Conservation (phyloP, 2,797 vertebrate species). For the Syngnathus acus region DNA sequence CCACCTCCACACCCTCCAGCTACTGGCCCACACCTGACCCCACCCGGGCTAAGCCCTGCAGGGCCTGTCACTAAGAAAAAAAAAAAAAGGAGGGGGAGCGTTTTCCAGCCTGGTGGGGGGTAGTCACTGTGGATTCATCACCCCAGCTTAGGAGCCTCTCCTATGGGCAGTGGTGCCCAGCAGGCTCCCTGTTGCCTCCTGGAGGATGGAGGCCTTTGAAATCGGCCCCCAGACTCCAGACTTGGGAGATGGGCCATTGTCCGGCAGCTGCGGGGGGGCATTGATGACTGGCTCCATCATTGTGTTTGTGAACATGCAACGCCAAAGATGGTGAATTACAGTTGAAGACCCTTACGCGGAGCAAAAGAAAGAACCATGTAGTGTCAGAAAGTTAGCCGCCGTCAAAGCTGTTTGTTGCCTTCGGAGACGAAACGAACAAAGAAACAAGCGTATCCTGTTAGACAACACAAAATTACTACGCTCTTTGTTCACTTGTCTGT, state of each 20-base stretch:
- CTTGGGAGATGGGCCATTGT: slow-evolving; percentile 56
- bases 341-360: slow-evolving; percentile 29
- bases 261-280: slow-evolving; percentile 36
- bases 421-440: slow-evolving; percentile 6
- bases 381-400: slow-evolving; percentile 41
- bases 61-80: slow-evolving; percentile 46
- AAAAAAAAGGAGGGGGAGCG: slow-evolving; percentile 26
- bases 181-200: slow-evolving; percentile 46
- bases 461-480: too few relatives aligned
- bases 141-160: slow-evolving; percentile 58
- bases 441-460: background rate
- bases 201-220: slow-evolving; percentile 57
- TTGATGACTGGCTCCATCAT: slow-evolving; percentile 65
- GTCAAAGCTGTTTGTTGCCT: slow-evolving; percentile 23
- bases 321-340: slow-evolving; percentile 45
- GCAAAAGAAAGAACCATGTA: slow-evolving; percentile 38
- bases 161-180: slow-evolving; percentile 57
- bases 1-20: slow-evolving; percentile 28
- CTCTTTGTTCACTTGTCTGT: background rate
- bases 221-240: slow-evolving; percentile 50
- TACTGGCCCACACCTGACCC: slow-evolving; percentile 66
- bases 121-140: slow-evolving; percentile 66
- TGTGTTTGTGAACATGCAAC: slow-evolving; percentile 59
- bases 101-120: slow-evolving; percentile 57
- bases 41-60: slow-evolving; percentile 44